Percentiles rank a stretch among this genome's conserved stretches.
These are phyloP conservation scores for Picus viridis DNA, from an alignment of 2,797 vertebrate species.

Conservation along the genomic window DNA sequence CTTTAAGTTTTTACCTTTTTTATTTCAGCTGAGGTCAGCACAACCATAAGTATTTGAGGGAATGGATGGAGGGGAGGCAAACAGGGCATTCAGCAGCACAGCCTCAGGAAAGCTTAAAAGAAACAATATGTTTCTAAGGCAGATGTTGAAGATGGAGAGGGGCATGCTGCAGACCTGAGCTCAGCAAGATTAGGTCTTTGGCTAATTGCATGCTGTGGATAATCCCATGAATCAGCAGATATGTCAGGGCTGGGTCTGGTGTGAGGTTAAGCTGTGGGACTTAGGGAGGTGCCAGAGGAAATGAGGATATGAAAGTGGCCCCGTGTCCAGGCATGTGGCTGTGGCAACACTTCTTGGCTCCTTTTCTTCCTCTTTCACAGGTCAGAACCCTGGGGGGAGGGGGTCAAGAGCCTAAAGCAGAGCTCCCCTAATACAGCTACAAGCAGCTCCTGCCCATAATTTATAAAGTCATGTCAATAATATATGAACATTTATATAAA, in stretches of 20 bases:
- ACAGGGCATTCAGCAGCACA: accelerated
- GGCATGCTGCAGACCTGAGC: background rate
- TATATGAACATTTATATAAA: background rate
- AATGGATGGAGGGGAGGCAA: background rate
- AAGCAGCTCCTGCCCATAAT: background rate
- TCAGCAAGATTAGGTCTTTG: accelerated
- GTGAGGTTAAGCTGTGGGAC: background rate
- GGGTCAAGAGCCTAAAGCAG: background rate
- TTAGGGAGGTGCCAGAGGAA: background rate
- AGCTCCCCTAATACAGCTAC: background rate
- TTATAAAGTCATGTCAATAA: background rate
- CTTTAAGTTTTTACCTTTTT: conserved; percentile 5
- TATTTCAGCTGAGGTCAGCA: background rate
- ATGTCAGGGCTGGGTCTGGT: background rate
- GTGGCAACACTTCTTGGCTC: background rate
- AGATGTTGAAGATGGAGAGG: background rate
- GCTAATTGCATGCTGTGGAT: background rate
- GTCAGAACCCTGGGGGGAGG: background rate
- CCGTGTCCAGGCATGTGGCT: background rate
- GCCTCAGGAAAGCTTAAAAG: background rate
- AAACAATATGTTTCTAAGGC: background rate
- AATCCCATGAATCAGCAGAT: conserved; percentile 20
- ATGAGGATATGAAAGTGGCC: conserved; percentile 34
- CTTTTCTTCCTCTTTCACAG: background rate
- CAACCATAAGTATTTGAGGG: background rate